These are phyloP conservation scores for Pemphredon lugubris DNA, from an alignment of 2,888 invertebrate species.

Conservation along the genomic window DNA sequence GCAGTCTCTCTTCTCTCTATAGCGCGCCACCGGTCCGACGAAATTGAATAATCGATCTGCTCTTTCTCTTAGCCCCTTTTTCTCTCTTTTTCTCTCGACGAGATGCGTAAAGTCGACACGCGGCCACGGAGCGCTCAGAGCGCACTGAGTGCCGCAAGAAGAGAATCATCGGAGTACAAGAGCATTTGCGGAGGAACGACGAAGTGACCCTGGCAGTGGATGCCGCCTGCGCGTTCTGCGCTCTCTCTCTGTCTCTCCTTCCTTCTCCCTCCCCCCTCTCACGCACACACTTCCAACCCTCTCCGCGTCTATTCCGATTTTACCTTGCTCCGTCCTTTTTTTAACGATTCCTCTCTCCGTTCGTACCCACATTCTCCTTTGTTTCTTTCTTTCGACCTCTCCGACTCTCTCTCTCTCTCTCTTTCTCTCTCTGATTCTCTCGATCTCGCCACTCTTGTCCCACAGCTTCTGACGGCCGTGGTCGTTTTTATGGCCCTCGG, in stretches of 20 bases:
- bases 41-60: no score
- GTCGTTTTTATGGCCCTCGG: no score
- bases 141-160: slow-evolving; percentile 63
- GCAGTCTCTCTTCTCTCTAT: no score
- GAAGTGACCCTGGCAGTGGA: slow-evolving; percentile 80
- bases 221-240: slow-evolving; percentile 78
- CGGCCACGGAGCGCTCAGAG: slow-evolving; percentile 64
- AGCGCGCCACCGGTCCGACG: no score
- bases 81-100: no score
- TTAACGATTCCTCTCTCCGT: no score
- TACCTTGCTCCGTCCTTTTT: not conserved
- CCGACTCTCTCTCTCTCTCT: no score
- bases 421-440: no score
- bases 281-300: not conserved
- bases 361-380: no score
- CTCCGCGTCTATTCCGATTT: not conserved
- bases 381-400: slow-evolving; percentile 3
- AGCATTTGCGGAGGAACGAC: slow-evolving; percentile 51
- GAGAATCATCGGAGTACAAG: slow-evolving; percentile 51
- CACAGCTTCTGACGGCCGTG: no score
- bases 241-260: slow-evolving; percentile 10
- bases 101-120: slow-evolving; percentile 50
- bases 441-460: no score
- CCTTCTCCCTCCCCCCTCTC: not conserved
- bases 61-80: no score